Conservation (phyloP, 2,113 vertebrate genomes). For the Carassius carassius region DNA sequence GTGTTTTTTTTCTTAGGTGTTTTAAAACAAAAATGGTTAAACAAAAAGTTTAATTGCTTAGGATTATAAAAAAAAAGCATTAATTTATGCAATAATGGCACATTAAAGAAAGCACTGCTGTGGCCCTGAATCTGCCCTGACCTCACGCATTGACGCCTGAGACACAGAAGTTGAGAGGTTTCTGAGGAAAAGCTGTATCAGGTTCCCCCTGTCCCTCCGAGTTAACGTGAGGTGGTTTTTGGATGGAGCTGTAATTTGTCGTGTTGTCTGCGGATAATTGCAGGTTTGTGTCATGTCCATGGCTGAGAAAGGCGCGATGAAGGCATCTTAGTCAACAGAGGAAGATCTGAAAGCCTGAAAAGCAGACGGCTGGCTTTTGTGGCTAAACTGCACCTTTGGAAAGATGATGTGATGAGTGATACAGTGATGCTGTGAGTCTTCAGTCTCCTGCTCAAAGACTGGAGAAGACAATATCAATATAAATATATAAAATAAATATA, state of each 20-base stretch:
- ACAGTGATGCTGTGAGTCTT: neutral
- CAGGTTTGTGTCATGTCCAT: neutral
- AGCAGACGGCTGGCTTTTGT: neutral
- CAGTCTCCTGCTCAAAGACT: neutral
- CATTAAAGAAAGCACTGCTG: neutral
- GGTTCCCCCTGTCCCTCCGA: neutral
- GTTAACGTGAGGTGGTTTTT: neutral
- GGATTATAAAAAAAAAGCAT: neutral
- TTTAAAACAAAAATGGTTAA: neutral
- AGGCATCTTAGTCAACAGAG: conserved; percentile 23
- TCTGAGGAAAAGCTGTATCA: conserved; percentile 8
- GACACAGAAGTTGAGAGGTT: neutral
- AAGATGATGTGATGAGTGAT: neutral
- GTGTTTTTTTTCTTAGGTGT: neutral
- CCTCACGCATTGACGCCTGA: neutral
- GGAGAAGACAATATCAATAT: no score
- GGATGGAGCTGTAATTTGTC: conserved; percentile 13
- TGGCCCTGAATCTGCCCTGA: neutral
- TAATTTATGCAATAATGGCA: no score
- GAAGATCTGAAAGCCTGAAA: conserved; percentile 1
- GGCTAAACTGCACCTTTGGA: neutral
- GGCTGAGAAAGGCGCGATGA: neutral
- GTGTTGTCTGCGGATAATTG: conserved; percentile 35
- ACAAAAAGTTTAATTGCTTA: neutral
- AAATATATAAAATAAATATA: no score